phyloP scores from a whole-genome alignment of 2,797 vertebrate genomes.

The Enteromius anoplus region DNA sequence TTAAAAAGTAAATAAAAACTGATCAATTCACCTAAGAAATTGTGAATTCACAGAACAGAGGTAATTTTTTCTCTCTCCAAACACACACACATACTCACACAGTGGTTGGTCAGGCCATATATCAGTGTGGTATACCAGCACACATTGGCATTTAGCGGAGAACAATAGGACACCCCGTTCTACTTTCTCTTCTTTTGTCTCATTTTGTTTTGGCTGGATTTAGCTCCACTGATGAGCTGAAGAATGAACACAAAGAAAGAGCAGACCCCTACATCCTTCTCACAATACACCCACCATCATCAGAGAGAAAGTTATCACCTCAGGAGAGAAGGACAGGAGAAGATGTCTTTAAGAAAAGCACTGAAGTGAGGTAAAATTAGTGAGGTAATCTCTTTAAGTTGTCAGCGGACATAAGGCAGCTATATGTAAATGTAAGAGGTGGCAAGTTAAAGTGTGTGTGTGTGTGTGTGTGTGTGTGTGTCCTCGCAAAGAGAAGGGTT shows the following conservation, averaged over 20 bases:
- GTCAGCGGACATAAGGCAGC: constrained; percentile 86
- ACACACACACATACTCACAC: not conserved
- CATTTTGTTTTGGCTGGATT: constrained; percentile 61
- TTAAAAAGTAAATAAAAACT: not conserved
- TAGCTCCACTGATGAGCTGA: constrained; percentile 75
- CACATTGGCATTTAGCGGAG: constrained; percentile 42
- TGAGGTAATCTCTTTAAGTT: constrained; percentile 86
- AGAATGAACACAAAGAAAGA: constrained; percentile 74
- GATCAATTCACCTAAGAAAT: not conserved
- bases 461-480: constrained; percentile 4
- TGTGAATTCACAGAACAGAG: constrained; percentile 15
- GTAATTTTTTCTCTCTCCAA: constrained; percentile 1
- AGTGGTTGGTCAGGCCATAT: constrained; percentile 24
- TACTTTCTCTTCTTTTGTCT: constrained; percentile 49
- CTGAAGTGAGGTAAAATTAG: constrained; percentile 66
- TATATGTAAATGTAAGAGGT: constrained; percentile 97
- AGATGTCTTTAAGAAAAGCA: constrained; percentile 39
- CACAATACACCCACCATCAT: constrained; percentile 59
- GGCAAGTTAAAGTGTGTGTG: constrained; percentile 62
- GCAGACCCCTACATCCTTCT: constrained; percentile 70
- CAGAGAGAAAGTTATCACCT: constrained; percentile 61
- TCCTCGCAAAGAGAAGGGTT: constrained; percentile 79
- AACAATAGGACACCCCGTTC: constrained; percentile 51
- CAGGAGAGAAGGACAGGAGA: constrained; percentile 40
- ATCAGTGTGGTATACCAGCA: constrained; percentile 37